Evolutionary conservation across 2,888 invertebrate genomes (phyloP), one percentile per base, ranked within the genome.

Genomic region (Ophion slaviceki): DNA sequence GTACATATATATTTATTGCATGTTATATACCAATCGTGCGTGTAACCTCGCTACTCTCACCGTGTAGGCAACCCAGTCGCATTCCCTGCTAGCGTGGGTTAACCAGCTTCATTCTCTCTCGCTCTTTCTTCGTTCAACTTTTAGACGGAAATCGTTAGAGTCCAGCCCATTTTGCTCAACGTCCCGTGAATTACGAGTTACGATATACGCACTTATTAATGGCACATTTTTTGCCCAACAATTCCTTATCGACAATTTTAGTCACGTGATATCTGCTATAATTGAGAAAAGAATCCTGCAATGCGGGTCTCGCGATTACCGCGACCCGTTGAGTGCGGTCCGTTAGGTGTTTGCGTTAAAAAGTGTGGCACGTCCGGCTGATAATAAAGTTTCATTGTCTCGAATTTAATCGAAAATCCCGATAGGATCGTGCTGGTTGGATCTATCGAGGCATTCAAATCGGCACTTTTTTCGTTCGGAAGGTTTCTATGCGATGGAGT

Each of bases 1-100:
- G 7, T 40, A 40, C 40, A 40, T n/a, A n/a, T n/a, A n/a, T 8
- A 10, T 67, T 36, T 14, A 11, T 67, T 28, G 36, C n/a, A 17
- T n/a, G 47, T n/a, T 32, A 24, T 45, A 28, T 32, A 47, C n/a
- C 24, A 79, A 81, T 62, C 53, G 45, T 36, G 74, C 66, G n/a
- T 67, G 53, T 57, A 80, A 64, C 67, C 64, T 71, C 75, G 68
- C 66, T 20, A 67, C 47, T 80, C 74, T 80, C 66, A 24, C 36
- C 8, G 14, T 64, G 79, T 75, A 66, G 70, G 78, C 78, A 59
- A 80, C 66, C 53, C 68, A 74, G 62, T 75, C 53, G 80, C 57
- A 68, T 70, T 80, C 57, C 40, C 28, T 17, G 78, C 57, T 78
- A 74, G 84, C 86, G 80, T 86, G 77, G 84, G 80, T 79, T 82